Evolutionary conservation across 1,140 invertebrate species (phyloP).

Genomic region (Megalonaias nervosa): DNA sequence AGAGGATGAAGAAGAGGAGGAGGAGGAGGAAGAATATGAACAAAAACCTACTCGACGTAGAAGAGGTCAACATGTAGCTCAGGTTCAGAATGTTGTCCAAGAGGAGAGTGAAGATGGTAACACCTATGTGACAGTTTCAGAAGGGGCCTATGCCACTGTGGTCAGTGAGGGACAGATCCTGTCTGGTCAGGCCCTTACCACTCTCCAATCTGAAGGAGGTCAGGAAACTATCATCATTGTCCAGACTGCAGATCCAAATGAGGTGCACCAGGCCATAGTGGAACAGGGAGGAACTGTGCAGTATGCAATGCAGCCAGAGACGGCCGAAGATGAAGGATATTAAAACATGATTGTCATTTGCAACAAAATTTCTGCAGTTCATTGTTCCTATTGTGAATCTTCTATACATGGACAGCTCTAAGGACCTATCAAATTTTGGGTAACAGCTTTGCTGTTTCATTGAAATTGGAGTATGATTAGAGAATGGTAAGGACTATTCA

Average conservation of each 20-base stretch:
- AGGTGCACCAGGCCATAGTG: conserved; percentile 65
- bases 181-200: conserved; percentile 62
- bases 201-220: conserved; percentile 60
- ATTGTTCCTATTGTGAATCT: too few species aligned
- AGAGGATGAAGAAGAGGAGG: conserved; percentile 50
- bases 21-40: conserved; percentile 46
- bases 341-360: too few species aligned
- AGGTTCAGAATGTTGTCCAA: conserved; percentile 3
- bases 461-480: too few species aligned
- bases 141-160: conserved; percentile 59
- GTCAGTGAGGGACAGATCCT: conserved; percentile 56
- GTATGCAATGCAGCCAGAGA: conserved; percentile 55
- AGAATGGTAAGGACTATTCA: too few species aligned
- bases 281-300: conserved; percentile 61
- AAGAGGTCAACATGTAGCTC: background rate
- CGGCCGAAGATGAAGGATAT: too few species aligned
- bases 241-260: conserved; percentile 62
- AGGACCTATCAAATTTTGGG: too few species aligned
- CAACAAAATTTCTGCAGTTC: too few species aligned
- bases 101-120: conserved; percentile 49
- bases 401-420: too few species aligned
- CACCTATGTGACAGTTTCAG: conserved; percentile 57
- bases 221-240: conserved; percentile 69
- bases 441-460: too few species aligned
- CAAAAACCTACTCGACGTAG: background rate